Conservation (phyloP, 2,113 vertebrate species). For the Marmota flaviventris region DNA sequence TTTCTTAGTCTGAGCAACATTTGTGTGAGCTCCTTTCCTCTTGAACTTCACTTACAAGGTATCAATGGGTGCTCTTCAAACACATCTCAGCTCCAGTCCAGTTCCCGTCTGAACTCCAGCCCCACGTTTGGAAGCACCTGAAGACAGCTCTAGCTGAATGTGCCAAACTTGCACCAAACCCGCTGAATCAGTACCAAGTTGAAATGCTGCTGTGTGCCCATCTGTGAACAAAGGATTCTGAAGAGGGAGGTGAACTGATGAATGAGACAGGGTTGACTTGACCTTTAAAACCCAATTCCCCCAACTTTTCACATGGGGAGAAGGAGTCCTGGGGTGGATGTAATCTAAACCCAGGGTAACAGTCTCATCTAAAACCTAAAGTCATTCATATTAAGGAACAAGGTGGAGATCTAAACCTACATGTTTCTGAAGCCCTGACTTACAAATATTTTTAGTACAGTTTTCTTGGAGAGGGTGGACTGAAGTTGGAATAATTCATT, state of each 20-base stretch:
- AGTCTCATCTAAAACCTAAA: background rate
- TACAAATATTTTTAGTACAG: conserved; percentile 6
- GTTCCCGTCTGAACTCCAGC: background rate
- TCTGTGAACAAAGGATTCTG: background rate
- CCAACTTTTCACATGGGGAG: background rate
- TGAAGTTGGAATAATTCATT: conserved; percentile 49
- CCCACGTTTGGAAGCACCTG: background rate
- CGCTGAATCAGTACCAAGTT: background rate
- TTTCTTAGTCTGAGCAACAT: background rate
- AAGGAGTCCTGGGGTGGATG: background rate
- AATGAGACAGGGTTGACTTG: background rate
- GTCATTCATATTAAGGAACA: background rate
- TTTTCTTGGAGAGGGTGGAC: background rate
- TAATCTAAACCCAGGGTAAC: background rate
- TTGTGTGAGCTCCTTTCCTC: too few relatives aligned
- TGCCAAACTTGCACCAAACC: background rate
- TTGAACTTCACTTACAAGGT: background rate
- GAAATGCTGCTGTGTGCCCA: background rate
- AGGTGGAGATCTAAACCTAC: background rate
- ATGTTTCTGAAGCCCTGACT: conserved; percentile 2
- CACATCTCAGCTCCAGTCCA: background rate
- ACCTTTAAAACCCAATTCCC: background rate
- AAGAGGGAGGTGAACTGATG: background rate
- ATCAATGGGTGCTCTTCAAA: background rate
- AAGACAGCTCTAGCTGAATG: too few relatives aligned